Percentiles rank a stretch among this genome's conserved stretches.
Evolutionary conservation across 1,140 invertebrate genomes (phyloP).

Genomic region (Bombus pyrosoma): DNA sequence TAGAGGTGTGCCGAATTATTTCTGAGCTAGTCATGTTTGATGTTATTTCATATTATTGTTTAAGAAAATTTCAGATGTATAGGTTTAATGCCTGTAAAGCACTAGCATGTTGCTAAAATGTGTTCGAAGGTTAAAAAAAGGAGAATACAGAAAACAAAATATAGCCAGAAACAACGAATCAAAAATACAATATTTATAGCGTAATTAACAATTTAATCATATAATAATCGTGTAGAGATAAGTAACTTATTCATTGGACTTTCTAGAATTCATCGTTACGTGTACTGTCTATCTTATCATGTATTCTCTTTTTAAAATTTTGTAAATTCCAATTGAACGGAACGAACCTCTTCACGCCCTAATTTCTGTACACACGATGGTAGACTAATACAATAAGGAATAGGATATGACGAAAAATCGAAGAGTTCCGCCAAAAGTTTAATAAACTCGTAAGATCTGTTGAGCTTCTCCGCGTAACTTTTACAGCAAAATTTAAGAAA

Average conservation of each 20-base stretch:
- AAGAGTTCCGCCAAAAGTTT: constrained; percentile 22
- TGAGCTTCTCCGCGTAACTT: neutral
- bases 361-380: constrained; percentile 33
- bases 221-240: neutral
- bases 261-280: neutral
- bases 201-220: constrained; percentile 4
- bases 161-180: neutral
- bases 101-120: constrained; percentile 26
- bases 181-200: constrained; percentile 2
- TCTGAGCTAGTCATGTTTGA: constrained; percentile 7
- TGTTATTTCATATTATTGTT: constrained; percentile 15
- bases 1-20: neutral
- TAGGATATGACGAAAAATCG: constrained; percentile 41
- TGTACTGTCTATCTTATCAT: neutral
- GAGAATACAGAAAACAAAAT: constrained; percentile 11
- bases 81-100: neutral
- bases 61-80: constrained; percentile 17
- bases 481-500: neutral
- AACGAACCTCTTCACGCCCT: constrained; percentile 60
- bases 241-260: constrained; percentile 10
- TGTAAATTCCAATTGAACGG: neutral
- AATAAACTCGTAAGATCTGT: neutral
- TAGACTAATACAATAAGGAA: constrained; percentile 21
- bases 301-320: neutral
- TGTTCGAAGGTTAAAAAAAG: constrained; percentile 4